These are phyloP conservation scores for Tetragnatha versicolor DNA, from an alignment of 1,140 invertebrate species.

Conservation along the genomic window DNA sequence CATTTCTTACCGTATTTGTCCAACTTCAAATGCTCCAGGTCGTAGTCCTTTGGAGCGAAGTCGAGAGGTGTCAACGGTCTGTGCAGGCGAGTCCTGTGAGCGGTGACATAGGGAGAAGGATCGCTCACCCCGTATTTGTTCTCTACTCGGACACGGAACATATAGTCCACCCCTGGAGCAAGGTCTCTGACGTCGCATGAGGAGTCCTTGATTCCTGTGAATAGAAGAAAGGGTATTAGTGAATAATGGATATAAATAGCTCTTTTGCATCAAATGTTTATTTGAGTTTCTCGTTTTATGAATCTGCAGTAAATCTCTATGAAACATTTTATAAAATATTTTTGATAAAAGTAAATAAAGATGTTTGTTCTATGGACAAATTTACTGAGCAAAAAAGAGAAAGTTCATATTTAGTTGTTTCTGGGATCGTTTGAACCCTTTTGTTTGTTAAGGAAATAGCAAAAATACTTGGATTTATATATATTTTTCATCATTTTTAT, in stretches of 20 bases:
- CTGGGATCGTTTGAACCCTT: too few species aligned
- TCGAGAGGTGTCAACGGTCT: slow-evolving; percentile 58
- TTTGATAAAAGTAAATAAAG: neutral
- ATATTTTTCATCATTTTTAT: too few species aligned
- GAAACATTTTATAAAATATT: neutral
- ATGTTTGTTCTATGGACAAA: too few species aligned
- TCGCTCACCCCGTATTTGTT: slow-evolving; percentile 95
- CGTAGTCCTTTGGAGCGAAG: slow-evolving; percentile 78
- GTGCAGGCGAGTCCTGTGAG: slow-evolving; percentile 75
- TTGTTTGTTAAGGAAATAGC: too few species aligned
- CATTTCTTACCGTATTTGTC: slow-evolving; percentile 73
- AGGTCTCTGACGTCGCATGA: slow-evolving; percentile 70
- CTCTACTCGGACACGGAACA: slow-evolving; percentile 89
- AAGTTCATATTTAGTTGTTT: neutral
- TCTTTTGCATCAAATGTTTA: neutral
- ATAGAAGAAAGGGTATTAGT: neutral
- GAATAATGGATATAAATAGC: neutral
- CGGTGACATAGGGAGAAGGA: slow-evolving; percentile 85
- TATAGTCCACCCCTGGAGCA: slow-evolving; percentile 68
- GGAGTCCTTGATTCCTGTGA: slow-evolving; percentile 73
- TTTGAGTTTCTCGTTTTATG: neutral
- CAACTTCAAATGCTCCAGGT: slow-evolving; percentile 80
- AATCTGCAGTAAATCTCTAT: neutral
- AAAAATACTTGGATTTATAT: too few species aligned
- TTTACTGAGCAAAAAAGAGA: neutral